Percentiles rank a stretch among this genome's conserved stretches.
Conservation (phyloP, 2,888 invertebrate genomes). For the Myopa tessellatipennis region DNA sequence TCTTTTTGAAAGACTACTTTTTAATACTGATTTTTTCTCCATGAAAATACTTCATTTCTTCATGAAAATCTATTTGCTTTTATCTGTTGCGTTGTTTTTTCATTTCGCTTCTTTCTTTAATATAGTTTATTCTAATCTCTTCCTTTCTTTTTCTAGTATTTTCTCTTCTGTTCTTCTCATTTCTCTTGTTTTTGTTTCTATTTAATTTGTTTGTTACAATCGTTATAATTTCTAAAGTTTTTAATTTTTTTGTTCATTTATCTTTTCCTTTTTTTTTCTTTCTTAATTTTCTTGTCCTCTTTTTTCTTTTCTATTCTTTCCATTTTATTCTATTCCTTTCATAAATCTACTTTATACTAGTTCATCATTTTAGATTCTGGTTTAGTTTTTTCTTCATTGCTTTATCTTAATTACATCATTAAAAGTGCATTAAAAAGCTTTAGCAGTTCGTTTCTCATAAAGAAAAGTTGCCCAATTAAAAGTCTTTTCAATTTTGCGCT, state of each 20-base stretch:
- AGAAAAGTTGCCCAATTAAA: slow-evolving; percentile 34
- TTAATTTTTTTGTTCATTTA: neutral
- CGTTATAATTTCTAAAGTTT: neutral
- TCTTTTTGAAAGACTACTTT: neutral
- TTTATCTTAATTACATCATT: slow-evolving; percentile 40
- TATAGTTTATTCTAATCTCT: no score
- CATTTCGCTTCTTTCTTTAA: neutral
- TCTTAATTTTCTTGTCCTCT: neutral
- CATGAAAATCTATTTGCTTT: neutral
- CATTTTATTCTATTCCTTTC: neutral
- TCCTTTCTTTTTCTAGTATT: no score
- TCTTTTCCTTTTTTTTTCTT: neutral
- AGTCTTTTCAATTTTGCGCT: slow-evolving; percentile 32
- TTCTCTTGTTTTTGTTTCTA: neutral
- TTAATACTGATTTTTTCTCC: no score
- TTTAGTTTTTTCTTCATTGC: neutral
- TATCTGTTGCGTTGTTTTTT: neutral
- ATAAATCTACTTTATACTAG: neutral
- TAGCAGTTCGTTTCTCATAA: slow-evolving; percentile 19
- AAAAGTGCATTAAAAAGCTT: slow-evolving; percentile 35
- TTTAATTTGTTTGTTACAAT: neutral
- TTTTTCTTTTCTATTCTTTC: neutral
- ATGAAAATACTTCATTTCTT: neutral
- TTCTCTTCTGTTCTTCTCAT: no score
- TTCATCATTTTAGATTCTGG: neutral